These are phyloP conservation scores for Typhlichthys eigenmanni DNA, from an alignment of 2,797 vertebrate species.

Conservation along the genomic window DNA sequence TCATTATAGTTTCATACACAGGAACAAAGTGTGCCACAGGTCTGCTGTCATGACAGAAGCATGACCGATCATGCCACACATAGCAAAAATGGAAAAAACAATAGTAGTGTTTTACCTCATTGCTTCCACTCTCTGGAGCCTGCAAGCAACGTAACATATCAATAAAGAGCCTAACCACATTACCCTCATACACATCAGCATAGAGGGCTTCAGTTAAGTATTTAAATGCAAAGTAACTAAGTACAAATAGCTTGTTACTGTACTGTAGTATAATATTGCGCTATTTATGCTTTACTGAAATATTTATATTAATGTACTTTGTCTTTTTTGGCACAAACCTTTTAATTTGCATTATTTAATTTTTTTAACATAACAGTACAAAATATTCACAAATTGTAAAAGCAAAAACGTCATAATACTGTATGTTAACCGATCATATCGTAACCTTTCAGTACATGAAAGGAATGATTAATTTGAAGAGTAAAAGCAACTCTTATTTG, in stretches of 20 bases:
- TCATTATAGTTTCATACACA: constrained; percentile 30
- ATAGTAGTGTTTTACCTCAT: constrained; percentile 59
- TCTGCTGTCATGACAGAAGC: constrained; percentile 43
- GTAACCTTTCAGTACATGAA: too few species aligned
- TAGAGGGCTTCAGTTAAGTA: too few species aligned
- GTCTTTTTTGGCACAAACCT: too few species aligned
- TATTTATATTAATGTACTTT: background rate
- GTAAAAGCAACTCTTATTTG: too few species aligned
- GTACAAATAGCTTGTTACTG: background rate
- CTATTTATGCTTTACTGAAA: background rate
- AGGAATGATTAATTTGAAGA: too few species aligned
- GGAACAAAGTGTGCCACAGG: constrained; percentile 20
- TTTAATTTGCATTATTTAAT: too few species aligned
- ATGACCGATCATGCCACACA: constrained; percentile 26
- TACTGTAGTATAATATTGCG: background rate
- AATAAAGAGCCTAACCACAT: background rate
- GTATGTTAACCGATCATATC: too few species aligned
- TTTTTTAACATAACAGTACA: too few species aligned
- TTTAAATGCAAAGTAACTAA: background rate
- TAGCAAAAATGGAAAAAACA: background rate
- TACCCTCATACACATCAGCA: background rate
- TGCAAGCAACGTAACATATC: constrained; percentile 38
- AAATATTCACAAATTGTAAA: too few species aligned
- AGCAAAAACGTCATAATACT: too few species aligned
- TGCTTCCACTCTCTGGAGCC: constrained; percentile 65